Evolutionary conservation across 35 echinoderm and acorn worm genomes (phyloP).

Genomic region (Lytechinus variegatus): DNA sequence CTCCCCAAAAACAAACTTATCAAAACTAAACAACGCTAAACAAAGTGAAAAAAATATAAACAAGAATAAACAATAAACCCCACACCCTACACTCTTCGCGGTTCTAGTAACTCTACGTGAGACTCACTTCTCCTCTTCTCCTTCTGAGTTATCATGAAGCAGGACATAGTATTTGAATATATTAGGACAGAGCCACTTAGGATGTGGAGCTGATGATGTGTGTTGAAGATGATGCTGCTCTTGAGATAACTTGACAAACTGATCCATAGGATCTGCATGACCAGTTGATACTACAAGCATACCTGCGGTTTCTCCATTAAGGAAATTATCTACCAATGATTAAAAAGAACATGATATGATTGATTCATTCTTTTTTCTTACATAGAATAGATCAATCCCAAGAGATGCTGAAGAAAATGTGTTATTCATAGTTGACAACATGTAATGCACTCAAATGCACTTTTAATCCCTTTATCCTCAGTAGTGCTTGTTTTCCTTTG

Average conservation of each 20-base stretch:
- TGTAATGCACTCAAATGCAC: too few species aligned
- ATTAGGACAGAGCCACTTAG: constrained; percentile 94
- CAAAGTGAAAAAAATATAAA: background rate
- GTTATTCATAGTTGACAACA: too few species aligned
- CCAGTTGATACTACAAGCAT: constrained; percentile 94
- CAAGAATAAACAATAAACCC: background rate
- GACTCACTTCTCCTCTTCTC: constrained; percentile 99
- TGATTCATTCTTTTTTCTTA: too few species aligned
- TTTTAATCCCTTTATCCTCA: too few species aligned
- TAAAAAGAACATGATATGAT: too few species aligned
- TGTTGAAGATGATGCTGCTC: constrained; percentile 94
- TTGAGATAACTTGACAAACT: constrained; percentile 92
- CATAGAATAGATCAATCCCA: too few species aligned
- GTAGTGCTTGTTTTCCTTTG: too few species aligned
- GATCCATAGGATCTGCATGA: constrained; percentile 93
- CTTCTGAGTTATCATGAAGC: constrained; percentile 95
- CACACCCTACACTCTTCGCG: too few species aligned
- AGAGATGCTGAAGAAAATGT: too few species aligned
- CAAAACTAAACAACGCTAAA: too few species aligned
- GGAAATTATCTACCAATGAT: background rate
- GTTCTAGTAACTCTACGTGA: background rate
- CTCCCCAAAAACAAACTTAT: too few species aligned
- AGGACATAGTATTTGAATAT: constrained; percentile 99
- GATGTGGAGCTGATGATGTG: constrained; percentile 63
- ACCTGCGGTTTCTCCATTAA: constrained; percentile 70